Conservation (phyloP, 2,888 invertebrate genomes). For the Drosophila aldrichi region DNA sequence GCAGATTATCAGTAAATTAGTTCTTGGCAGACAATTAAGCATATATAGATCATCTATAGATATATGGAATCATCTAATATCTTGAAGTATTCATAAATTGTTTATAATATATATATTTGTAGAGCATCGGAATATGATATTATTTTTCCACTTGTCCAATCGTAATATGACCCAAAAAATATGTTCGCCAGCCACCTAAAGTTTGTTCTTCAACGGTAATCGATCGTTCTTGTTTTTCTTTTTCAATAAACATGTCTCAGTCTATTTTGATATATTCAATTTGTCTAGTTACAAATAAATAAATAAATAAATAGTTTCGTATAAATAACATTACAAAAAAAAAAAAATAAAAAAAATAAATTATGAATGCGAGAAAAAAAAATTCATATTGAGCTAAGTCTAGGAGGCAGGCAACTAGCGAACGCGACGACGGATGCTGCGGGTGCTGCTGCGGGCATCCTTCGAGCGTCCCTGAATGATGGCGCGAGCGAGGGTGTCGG, state of each 20-base stretch:
- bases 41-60: background rate
- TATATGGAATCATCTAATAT: background rate
- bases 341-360: conserved; percentile 23
- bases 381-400: conserved; percentile 57
- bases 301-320: conserved; percentile 73
- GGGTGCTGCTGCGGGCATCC: conserved; percentile 47
- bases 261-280: conserved; percentile 78
- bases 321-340: conserved; percentile 65
- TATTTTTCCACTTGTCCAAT: background rate
- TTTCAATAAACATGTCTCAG: conserved; percentile 79
- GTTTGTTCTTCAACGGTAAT: no score
- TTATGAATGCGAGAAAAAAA: conserved; percentile 35
- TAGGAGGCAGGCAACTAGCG: conserved; percentile 37
- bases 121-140: background rate
- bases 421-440: conserved; percentile 58
- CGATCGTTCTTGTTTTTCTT: conserved; percentile 15
- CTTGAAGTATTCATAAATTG: background rate
- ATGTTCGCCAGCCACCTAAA: no score
- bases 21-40: background rate
- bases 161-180: background rate
- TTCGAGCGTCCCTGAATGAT: conserved; percentile 80
- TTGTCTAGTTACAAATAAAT: conserved; percentile 76
- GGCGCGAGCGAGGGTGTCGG: conserved; percentile 88
- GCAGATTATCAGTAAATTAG: background rate
- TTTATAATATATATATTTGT: background rate